Evolutionary conservation across 2,113 vertebrate species (phyloP).

Genomic region (Micromys minutus): DNA sequence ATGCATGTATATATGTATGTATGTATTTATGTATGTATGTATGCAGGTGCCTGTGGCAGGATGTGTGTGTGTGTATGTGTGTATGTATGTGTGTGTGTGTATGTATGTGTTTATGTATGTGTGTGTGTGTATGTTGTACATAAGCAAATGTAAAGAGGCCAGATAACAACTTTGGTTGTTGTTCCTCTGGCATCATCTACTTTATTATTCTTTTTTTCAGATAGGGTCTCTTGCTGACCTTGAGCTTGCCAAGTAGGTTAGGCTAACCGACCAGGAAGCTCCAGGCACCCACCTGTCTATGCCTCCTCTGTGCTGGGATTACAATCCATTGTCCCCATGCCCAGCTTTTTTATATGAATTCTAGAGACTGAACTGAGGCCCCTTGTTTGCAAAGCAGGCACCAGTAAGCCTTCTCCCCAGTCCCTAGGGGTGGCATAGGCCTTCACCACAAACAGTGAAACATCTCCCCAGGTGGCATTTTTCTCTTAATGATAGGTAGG

Average conservation of each 20-base stretch:
- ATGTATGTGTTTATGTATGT: neutral
- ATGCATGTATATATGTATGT: too few species aligned
- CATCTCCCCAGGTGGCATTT: neutral
- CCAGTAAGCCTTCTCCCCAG: neutral
- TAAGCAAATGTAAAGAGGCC: too few species aligned
- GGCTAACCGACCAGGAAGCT: neutral
- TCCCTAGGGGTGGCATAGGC: neutral
- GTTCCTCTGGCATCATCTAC: neutral
- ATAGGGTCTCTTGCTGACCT: neutral
- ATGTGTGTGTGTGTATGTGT: too few species aligned
- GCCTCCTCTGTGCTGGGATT: too few species aligned
- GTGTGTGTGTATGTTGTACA: neutral
- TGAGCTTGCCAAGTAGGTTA: neutral
- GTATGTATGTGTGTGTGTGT: neutral
- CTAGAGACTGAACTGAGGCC: neutral
- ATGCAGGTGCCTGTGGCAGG: too few species aligned
- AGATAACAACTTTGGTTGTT: neutral
- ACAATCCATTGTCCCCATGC: too few species aligned
- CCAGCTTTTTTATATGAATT: too few species aligned
- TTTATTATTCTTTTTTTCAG: neutral
- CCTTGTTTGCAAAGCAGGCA: neutral
- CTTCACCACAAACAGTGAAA: slow-evolving; percentile 1
- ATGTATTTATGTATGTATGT: too few species aligned
- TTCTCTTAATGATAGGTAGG: neutral
- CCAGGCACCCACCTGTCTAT: neutral